A percentile compares a stretch with the other conserved stretches of the same genome.
Conservation (phyloP, 1,140 invertebrate species). For the Drosophila littoralis region DNA sequence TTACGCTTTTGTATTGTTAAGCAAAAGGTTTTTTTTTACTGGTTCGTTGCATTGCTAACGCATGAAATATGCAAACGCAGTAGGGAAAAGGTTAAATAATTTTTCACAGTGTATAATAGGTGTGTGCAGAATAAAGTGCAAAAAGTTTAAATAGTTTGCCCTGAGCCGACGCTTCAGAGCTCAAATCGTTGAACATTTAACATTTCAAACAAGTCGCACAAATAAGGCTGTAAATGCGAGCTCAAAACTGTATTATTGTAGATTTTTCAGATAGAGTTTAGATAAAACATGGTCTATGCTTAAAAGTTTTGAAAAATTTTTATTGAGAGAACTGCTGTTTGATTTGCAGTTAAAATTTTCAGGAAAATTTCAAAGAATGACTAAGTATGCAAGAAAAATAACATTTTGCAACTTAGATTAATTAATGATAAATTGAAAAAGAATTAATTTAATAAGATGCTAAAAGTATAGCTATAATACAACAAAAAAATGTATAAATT, state of each 20-base stretch:
- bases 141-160: constrained; percentile 39
- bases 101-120: constrained; percentile 5
- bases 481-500: neutral
- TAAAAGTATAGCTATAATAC: neutral
- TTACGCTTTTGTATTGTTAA: constrained; percentile 69
- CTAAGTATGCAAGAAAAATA: no score
- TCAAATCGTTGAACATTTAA: constrained; percentile 46
- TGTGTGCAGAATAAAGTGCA: neutral
- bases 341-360: no score
- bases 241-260: neutral
- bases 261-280: neutral
- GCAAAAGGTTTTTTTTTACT: constrained; percentile 40
- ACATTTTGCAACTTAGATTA: no score
- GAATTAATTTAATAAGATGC: neutral
- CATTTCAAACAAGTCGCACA: constrained; percentile 30
- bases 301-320: neutral
- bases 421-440: neutral
- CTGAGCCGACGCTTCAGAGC: constrained; percentile 38
- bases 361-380: no score
- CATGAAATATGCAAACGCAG: constrained; percentile 63
- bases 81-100: constrained; percentile 47
- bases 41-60: constrained; percentile 27
- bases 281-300: neutral
- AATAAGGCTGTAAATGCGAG: neutral
- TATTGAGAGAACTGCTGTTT: neutral